Percentiles rank a stretch among this genome's conserved stretches.
Evolutionary conservation across 2,797 vertebrate species (phyloP).

Genomic region (Bradypus variegatus): DNA sequence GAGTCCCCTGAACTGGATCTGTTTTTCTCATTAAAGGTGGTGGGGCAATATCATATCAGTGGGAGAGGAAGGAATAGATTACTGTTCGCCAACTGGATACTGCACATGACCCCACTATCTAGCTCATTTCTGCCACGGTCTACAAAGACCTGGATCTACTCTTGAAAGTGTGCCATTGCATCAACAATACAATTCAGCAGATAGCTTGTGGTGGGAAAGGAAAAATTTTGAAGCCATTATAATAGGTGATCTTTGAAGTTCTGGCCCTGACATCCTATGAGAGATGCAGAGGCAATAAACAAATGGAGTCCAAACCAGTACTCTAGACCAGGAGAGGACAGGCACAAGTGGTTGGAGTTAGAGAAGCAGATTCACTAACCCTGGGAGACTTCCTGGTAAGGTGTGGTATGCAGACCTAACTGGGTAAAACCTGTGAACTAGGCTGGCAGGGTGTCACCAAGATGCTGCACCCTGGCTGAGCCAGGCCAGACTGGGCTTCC

Average conservation of each 20-base stretch:
- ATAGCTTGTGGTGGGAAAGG: background rate
- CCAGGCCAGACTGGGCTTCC: background rate
- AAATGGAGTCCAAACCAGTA: background rate
- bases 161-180: background rate
- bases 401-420: background rate
- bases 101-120: background rate
- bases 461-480: background rate
- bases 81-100: background rate
- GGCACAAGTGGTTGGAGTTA: background rate
- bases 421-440: background rate
- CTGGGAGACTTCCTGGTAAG: background rate
- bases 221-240: background rate
- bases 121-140: background rate
- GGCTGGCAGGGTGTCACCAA: background rate
- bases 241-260: background rate
- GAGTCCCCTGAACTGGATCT: background rate
- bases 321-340: background rate
- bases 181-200: background rate
- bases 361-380: background rate
- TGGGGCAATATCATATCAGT: background rate
- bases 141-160: background rate
- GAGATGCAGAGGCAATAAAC: background rate
- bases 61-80: background rate
- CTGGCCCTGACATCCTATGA: background rate
- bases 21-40: background rate